phyloP scores from a whole-genome alignment of 1,140 invertebrate genomes.

The Geopemphigus sp. region DNA sequence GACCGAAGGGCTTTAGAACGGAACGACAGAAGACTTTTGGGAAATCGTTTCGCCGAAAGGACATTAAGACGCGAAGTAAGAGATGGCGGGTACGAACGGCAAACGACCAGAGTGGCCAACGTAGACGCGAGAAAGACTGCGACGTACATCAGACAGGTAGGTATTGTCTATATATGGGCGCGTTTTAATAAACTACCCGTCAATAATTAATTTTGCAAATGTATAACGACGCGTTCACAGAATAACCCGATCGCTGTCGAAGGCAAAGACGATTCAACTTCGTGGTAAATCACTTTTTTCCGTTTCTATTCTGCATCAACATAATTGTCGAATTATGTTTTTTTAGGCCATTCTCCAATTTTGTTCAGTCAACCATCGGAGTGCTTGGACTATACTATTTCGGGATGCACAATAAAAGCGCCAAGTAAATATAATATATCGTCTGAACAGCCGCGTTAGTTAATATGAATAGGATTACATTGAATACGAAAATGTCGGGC shows the following conservation, averaged over 20 bases:
- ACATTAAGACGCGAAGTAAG: background rate
- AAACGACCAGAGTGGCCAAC: background rate
- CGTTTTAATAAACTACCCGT: background rate
- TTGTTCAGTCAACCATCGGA: constrained; percentile 40
- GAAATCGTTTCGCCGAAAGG: background rate
- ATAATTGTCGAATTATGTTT: background rate
- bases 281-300: background rate
- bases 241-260: background rate
- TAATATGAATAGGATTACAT: background rate
- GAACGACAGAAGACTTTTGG: background rate
- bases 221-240: background rate
- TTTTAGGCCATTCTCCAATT: constrained; percentile 40
- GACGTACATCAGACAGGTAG: constrained; percentile 1
- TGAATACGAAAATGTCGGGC: background rate
- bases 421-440: constrained; percentile 11
- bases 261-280: background rate
- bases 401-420: constrained; percentile 27
- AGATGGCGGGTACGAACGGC: background rate
- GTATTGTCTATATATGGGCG: background rate
- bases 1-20: background rate
- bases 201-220: background rate
- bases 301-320: background rate
- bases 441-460: background rate
- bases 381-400: constrained; percentile 41
- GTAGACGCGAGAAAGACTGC: background rate